These are phyloP conservation scores for Micromussa lordhowensis DNA, from an alignment of 92 coral and sea anemone genomes.

Conservation along the genomic window DNA sequence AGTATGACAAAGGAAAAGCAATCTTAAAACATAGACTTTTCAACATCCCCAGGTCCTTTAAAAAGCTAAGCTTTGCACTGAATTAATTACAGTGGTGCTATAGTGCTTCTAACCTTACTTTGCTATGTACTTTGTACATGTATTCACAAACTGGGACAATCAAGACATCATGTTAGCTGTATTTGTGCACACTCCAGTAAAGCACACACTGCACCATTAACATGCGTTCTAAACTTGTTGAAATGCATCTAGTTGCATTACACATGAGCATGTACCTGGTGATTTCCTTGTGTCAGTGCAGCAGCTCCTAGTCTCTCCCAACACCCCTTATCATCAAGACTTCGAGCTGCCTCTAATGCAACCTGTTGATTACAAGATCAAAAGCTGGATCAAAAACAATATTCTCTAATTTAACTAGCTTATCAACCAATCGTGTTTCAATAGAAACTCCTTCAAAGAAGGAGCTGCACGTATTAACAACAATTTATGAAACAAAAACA, in stretches of 20 bases:
- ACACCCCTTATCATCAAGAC: conserved; percentile 95
- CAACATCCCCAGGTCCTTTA: too few relatives aligned
- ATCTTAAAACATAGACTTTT: too few relatives aligned
- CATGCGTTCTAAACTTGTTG: too few relatives aligned
- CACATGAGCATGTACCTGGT: conserved; percentile 66
- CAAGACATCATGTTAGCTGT: too few relatives aligned
- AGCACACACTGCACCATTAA: too few relatives aligned
- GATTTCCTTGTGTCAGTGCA: conserved; percentile 97
- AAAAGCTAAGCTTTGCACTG: too few relatives aligned
- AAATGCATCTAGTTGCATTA: not conserved
- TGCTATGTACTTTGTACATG: too few relatives aligned
- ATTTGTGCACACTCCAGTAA: too few relatives aligned
- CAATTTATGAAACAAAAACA: not conserved
- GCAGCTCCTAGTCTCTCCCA: conserved; percentile 97
- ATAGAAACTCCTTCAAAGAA: not conserved
- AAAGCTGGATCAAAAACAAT: not conserved
- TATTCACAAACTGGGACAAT: too few relatives aligned
- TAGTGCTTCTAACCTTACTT: too few relatives aligned
- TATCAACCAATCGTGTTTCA: not conserved
- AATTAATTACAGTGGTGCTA: too few relatives aligned
- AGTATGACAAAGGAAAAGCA: too few relatives aligned
- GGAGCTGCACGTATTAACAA: not conserved
- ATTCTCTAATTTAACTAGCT: not conserved
- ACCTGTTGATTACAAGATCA: conserved; percentile 51
- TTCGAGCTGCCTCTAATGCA: conserved; percentile 95